Base-by-base conservation (phyloP, 2,797 vertebrate genomes). In the Odontamblyopus lacepedii region DNA sequence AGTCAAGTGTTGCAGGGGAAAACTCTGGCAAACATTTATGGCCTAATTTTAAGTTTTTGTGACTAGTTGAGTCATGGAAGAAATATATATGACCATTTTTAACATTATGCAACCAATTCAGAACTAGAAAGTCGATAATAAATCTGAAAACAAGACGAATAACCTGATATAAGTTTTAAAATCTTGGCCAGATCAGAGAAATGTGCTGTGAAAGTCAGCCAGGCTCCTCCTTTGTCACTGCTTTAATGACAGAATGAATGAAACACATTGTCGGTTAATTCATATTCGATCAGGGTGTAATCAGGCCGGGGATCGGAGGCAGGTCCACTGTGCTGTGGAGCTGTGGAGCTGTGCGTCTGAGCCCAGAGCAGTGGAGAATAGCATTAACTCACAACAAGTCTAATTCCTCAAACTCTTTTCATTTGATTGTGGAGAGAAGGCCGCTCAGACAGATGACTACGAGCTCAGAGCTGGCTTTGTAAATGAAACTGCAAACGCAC, bases 281-380 rank as follows among this genome's bases (percentile, higher is more conserved):
- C 61, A 60, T 23, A 80, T 74, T 59, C 29, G 29, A 70, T 85
- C 73, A 74, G 70, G 57, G 70, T 83, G 78, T 76, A 84, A 81
- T 85, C 74, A 78, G 63, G 66, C 67, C 72, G 4, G 12, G 13
- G 18, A 70, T 70, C 72, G 44, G 48, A 48, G 4, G 27, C 53
- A 29, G 38, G 63, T 53, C 55, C 32, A 27, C 73, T 57, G 61
- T 76, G 71, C 16, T 26, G 76, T 68, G 29, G 32, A 35, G 63
- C 23, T 26, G 59, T 11, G 16, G 57, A 66, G 70, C 59, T 41
- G 44, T 65, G 50, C 48, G 8, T 74, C 70, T 70, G 19, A 60
- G 59, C 59, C 59, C 15, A 5, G 26, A 60, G 59, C 15, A 5
- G 4, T 7, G 0, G 13, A 60, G 27, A 60, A 29, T 60, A 1